These are phyloP conservation scores for Lathamus discolor DNA, from an alignment of 2,113 vertebrate genomes.

Conservation along the genomic window DNA sequence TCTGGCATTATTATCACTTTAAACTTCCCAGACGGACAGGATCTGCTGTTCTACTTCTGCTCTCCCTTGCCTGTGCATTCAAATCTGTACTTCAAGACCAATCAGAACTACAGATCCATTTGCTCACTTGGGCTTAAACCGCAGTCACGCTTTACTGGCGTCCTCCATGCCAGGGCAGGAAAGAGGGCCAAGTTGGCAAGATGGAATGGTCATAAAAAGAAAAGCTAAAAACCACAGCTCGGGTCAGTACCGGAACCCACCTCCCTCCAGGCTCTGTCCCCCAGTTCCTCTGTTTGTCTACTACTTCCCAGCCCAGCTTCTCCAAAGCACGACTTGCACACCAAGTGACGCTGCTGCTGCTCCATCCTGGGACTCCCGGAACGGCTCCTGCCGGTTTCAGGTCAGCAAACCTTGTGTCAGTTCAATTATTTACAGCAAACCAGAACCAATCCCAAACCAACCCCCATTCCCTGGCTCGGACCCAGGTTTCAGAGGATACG, in stretches of 20 bases:
- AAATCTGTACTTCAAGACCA: not conserved
- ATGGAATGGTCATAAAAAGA: not conserved
- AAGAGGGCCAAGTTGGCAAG: not conserved
- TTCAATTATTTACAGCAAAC: not conserved
- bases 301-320: not conserved
- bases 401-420: not conserved
- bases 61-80: not conserved
- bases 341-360: rapidly evolving
- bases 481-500: not conserved
- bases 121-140: not conserved
- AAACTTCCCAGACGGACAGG: not conserved
- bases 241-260: not conserved
- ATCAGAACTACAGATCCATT: not conserved
- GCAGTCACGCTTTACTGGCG: not conserved
- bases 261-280: not conserved
- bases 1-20: not conserved
- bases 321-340: not conserved
- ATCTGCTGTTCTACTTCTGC: not conserved
- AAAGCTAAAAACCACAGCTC: not conserved
- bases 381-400: not conserved
- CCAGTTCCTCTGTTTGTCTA: not conserved
- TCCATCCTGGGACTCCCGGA: not conserved
- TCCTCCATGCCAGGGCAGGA: not conserved
- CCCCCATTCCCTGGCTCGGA: not conserved
- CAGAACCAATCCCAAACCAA: not conserved